These are phyloP conservation scores for Pyrocephalus nanus DNA, from an alignment of 2,797 vertebrate genomes.

Conservation along the genomic window DNA sequence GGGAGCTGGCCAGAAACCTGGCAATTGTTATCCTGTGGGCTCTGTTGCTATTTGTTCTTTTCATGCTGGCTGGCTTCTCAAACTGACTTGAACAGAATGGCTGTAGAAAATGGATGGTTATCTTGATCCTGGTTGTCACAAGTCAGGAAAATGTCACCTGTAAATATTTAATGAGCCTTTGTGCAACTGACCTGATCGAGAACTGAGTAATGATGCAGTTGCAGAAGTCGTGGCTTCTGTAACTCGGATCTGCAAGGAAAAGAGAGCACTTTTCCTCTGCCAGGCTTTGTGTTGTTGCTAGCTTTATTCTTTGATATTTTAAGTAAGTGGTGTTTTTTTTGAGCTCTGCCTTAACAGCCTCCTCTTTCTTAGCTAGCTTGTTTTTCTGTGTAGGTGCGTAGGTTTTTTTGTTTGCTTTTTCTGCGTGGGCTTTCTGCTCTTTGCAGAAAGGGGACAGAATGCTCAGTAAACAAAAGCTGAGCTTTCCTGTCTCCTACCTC, in stretches of 20 bases:
- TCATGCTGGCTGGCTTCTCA: conserved; percentile 8
- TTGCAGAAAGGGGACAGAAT: background rate
- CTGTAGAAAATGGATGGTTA: conserved; percentile 23
- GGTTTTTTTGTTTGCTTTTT: background rate
- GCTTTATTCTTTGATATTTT: background rate
- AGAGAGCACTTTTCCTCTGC: background rate
- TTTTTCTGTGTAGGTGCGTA: background rate
- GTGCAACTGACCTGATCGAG: conserved; percentile 18
- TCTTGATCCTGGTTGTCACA: conserved; percentile 48
- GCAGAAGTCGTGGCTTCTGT: background rate
- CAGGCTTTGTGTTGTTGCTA: background rate
- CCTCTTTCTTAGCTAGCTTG: background rate
- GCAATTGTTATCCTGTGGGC: background rate
- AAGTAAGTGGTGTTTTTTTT: background rate
- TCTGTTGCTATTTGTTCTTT: conserved; percentile 21
- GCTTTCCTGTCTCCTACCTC: background rate
- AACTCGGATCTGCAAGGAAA: background rate
- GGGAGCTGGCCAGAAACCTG: background rate
- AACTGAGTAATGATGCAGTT: background rate
- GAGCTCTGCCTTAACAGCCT: background rate
- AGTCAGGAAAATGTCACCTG: conserved; percentile 40
- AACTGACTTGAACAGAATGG: background rate
- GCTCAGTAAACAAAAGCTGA: background rate
- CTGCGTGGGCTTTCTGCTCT: background rate
- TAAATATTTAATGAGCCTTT: conserved; percentile 66